phyloP scores from a whole-genome alignment of 2,888 invertebrate genomes.

The Cryptus armator region DNA sequence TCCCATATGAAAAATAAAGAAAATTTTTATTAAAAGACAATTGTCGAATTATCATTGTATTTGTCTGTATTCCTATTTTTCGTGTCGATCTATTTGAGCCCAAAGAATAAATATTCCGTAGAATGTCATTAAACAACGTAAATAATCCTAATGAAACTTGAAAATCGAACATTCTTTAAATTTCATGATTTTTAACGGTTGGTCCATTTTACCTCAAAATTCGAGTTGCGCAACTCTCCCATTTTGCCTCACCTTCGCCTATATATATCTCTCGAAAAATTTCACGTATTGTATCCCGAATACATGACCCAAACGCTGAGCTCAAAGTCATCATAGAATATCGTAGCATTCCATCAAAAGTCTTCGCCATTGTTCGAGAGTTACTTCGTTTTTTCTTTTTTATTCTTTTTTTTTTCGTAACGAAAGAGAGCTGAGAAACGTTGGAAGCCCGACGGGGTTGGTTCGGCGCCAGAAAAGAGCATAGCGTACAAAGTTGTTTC shows the following conservation, averaged over 20 bases:
- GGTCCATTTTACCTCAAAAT: background rate
- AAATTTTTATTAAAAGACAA: too few relatives aligned
- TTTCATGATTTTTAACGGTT: background rate
- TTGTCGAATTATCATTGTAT: too few relatives aligned
- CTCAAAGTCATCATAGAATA: conserved; percentile 8
- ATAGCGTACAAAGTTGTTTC: conserved; percentile 60
- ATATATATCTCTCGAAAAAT: background rate
- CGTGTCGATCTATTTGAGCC: too few relatives aligned
- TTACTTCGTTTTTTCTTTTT: background rate
- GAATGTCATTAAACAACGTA: too few relatives aligned
- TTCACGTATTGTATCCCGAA: background rate
- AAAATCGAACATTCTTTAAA: background rate
- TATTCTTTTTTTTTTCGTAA: background rate
- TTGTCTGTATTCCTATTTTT: too few relatives aligned
- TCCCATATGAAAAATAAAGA: background rate
- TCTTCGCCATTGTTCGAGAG: conserved; percentile 30
- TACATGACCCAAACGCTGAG: background rate
- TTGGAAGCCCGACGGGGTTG: conserved; percentile 64
- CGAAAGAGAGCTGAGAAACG: conserved; percentile 28
- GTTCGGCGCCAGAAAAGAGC: conserved; percentile 39
- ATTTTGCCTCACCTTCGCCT: background rate
- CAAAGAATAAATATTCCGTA: too few relatives aligned
- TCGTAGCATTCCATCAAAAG: conserved; percentile 42
- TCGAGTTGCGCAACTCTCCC: background rate
- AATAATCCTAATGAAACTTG: too few relatives aligned